Percentiles rank a stretch among this genome's conserved stretches.
Evolutionary conservation across 2,797 vertebrate genomes (phyloP).

Genomic region (Pteropus rufus): DNA sequence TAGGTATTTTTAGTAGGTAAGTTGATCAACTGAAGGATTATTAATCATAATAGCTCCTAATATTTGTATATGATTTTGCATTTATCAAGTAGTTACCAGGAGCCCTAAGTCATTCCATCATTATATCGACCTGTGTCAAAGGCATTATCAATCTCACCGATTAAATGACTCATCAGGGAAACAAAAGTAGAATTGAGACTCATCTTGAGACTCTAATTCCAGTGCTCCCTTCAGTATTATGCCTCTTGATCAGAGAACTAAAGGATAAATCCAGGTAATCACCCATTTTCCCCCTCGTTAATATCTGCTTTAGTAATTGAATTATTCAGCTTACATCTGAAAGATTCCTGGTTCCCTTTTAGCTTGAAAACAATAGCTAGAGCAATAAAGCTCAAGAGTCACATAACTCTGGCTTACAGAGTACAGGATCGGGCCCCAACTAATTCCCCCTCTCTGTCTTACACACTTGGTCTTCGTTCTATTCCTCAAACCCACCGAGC

Average conservation of each 20-base stretch:
- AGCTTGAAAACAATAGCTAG: not conserved
- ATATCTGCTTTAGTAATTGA: not conserved
- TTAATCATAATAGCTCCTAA: not conserved
- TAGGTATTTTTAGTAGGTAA: not conserved
- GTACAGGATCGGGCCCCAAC: not conserved
- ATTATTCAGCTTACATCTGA: not conserved
- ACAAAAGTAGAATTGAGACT: not conserved
- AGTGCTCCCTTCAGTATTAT: not conserved
- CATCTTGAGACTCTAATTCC: not conserved
- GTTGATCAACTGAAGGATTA: not conserved
- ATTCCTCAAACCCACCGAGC: not conserved
- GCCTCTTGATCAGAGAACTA: not conserved
- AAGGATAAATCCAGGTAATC: not conserved
- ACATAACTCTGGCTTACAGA: not conserved
- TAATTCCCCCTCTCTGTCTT: not conserved
- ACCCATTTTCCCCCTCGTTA: not conserved
- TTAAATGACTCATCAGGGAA: not conserved
- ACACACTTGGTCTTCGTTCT: not conserved
- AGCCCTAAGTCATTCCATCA: not conserved
- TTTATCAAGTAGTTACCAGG: not conserved
- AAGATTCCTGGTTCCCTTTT: not conserved
- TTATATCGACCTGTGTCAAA: not conserved
- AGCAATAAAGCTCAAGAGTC: not conserved
- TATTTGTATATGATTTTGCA: not conserved
- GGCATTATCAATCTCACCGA: not conserved